Evolutionary conservation across 2,797 vertebrate genomes (phyloP).

Genomic region (Fringilla coelebs): DNA sequence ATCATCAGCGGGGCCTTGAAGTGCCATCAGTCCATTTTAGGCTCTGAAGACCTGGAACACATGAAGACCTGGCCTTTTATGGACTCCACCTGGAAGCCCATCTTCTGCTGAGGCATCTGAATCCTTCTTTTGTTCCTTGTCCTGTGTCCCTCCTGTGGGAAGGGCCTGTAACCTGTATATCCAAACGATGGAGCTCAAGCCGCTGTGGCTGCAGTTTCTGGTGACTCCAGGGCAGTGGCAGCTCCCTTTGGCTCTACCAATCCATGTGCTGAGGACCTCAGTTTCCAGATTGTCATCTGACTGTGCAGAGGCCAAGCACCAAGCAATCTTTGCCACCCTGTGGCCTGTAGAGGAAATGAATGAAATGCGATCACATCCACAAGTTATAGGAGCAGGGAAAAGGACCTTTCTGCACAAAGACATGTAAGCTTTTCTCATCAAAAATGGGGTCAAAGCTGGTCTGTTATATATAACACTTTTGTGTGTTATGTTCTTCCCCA

Average conservation of each 20-base stretch:
- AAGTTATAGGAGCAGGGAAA: background rate
- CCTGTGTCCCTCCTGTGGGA: background rate
- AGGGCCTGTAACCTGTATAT: background rate
- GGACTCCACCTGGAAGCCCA: slow-evolving; percentile 16
- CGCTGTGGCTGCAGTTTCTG: background rate
- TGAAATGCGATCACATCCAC: background rate
- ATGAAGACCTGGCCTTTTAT: slow-evolving; percentile 17
- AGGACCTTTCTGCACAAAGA: background rate
- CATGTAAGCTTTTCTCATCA: background rate
- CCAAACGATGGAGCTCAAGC: fast-evolving
- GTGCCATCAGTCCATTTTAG: slow-evolving; percentile 20
- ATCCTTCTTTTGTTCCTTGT: background rate
- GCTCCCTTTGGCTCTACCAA: fast-evolving
- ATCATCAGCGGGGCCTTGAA: background rate
- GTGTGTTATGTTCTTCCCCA: background rate
- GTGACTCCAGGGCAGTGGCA: background rate
- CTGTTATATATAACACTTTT: background rate
- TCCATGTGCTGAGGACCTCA: fast-evolving
- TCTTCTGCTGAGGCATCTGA: background rate
- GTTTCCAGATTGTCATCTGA: background rate
- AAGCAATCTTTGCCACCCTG: background rate
- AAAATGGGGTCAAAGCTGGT: fast-evolving
- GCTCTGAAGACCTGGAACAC: background rate
- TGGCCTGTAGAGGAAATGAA: background rate
- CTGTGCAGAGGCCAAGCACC: background rate